phyloP scores from a whole-genome alignment of 2,797 vertebrate genomes.

The Peromyscus melanophrys region DNA sequence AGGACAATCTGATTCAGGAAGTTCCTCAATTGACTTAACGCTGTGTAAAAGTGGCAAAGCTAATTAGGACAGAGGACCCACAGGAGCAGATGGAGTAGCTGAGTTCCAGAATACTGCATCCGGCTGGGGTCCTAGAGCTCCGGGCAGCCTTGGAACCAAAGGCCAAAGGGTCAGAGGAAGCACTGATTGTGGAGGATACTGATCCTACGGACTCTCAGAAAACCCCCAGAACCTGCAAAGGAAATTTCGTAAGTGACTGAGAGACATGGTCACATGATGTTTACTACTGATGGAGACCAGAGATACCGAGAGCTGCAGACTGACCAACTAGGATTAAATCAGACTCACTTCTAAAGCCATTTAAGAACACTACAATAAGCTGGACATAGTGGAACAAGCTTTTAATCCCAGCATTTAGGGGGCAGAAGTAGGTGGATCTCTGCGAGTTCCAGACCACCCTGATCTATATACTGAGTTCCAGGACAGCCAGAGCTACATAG shows the following conservation, averaged over 20 bases:
- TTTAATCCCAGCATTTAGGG: neutral
- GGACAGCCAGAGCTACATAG: no score
- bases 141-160: neutral
- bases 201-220: rapidly evolving
- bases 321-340: neutral
- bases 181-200: neutral
- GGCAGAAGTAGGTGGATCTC: neutral
- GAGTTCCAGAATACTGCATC: neutral
- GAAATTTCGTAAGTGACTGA: rapidly evolving
- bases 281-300: neutral
- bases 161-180: neutral
- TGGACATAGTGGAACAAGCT: neutral
- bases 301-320: neutral
- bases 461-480: neutral
- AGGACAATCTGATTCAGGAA: neutral
- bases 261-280: rapidly evolving
- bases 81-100: neutral
- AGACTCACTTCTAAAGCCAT: neutral
- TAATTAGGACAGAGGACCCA: neutral
- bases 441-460: neutral
- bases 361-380: neutral
- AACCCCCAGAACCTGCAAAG: neutral
- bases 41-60: neutral
- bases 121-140: neutral
- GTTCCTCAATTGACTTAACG: neutral